Evolutionary conservation across 1,140 invertebrate genomes (phyloP).

Genomic region (Argopecten irradians): DNA sequence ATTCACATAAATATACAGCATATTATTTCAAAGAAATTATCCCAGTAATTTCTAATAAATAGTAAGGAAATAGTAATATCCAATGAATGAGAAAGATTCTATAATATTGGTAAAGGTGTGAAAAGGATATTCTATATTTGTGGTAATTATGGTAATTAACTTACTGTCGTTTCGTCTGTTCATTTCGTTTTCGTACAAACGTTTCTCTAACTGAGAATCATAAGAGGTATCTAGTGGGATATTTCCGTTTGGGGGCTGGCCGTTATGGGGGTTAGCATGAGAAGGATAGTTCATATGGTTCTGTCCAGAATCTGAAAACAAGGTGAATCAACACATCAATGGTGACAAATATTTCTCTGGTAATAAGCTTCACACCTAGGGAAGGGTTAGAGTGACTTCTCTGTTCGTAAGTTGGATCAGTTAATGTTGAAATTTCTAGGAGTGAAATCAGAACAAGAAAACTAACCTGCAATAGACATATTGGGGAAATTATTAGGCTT

Average conservation of each 20-base stretch:
- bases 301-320: slow-evolving; percentile 48
- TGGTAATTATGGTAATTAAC: slow-evolving; percentile 31
- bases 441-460: no score
- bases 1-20: not conserved
- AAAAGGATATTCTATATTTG: not conserved
- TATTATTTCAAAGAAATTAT: not conserved
- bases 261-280: slow-evolving; percentile 27
- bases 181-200: slow-evolving; percentile 66
- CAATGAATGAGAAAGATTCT: not conserved
- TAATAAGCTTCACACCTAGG: no score
- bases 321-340: not conserved
- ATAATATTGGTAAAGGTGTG: not conserved
- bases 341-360: no score
- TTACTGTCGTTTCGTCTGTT: slow-evolving; percentile 67
- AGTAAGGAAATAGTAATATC: not conserved
- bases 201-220: slow-evolving; percentile 62
- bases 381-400: no score
- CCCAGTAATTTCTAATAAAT: no score
- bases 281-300: slow-evolving; percentile 55
- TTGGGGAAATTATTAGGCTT: no score
- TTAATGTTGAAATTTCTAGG: no score
- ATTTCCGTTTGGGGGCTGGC: slow-evolving; percentile 42
- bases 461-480: no score
- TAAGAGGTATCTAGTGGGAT: slow-evolving; percentile 63
- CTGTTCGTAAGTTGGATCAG: no score